Conservation (phyloP, 1,140 invertebrate species). For the Pogonomyrmex barbatus region DNA sequence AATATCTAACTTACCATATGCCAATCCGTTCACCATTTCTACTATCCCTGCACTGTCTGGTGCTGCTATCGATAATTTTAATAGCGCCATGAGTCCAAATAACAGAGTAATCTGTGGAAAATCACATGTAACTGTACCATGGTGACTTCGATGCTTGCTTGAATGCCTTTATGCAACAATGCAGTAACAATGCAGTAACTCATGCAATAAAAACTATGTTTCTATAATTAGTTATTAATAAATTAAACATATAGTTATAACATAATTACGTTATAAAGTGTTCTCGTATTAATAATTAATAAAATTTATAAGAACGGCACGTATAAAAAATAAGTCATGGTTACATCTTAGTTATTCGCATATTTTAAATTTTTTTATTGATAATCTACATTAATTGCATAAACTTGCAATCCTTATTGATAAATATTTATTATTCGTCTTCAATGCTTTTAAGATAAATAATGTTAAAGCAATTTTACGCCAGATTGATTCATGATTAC, state of each 20-base stretch:
- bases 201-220: neutral
- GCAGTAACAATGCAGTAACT: neutral
- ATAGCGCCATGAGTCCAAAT: constrained; percentile 43
- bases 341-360: constrained; percentile 18
- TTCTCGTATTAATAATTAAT: neutral
- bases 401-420: neutral
- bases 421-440: neutral
- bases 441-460: neutral
- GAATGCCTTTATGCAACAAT: constrained; percentile 1
- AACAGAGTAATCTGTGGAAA: constrained; percentile 40
- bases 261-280: neutral
- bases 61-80: constrained; percentile 62
- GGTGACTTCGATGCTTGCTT: neutral
- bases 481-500: neutral
- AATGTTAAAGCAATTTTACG: neutral
- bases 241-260: neutral
- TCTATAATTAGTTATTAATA: neutral
- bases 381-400: neutral
- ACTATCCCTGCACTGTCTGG: constrained; percentile 81
- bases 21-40: constrained; percentile 80
- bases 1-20: constrained; percentile 79
- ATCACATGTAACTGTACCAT: neutral
- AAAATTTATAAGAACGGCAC: constrained; percentile 11
- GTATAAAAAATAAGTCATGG: constrained; percentile 44
- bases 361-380: neutral